A percentile compares a stretch with the other conserved stretches of the same genome.
phyloP scores from a whole-genome alignment of 2,797 vertebrate species.

The Tenualosa ilisha region DNA sequence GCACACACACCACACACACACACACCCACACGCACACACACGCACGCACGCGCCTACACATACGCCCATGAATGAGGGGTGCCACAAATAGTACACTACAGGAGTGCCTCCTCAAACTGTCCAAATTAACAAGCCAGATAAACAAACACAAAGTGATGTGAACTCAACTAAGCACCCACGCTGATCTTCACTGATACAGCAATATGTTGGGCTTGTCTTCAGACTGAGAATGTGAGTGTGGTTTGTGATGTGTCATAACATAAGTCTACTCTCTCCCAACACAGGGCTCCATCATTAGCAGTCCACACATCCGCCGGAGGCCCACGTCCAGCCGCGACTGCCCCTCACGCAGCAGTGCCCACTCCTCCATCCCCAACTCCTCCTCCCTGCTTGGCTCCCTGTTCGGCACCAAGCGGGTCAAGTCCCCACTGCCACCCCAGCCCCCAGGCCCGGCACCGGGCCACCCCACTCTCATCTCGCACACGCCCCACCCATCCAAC shows the following conservation, averaged over 20 bases:
- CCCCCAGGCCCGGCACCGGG: slow-evolving; percentile 57
- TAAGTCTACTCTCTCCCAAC: slow-evolving; percentile 52
- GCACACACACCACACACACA: not conserved
- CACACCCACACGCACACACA: not conserved
- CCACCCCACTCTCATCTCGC: slow-evolving; percentile 81
- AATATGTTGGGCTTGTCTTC: not conserved
- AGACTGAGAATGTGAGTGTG: not conserved
- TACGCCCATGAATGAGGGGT: not conserved
- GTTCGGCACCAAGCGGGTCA: slow-evolving; percentile 87
- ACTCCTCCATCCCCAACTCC: slow-evolving; percentile 88
- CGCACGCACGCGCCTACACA: not conserved
- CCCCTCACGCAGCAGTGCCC: slow-evolving; percentile 78
- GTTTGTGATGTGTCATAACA: not conserved
- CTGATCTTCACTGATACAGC: not conserved
- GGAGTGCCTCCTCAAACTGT: too few species aligned
- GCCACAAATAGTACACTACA: not conserved
- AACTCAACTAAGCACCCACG: not conserved
- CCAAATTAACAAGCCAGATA: not conserved
- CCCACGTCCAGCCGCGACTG: slow-evolving; percentile 89
- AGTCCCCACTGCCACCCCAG: slow-evolving; percentile 79
- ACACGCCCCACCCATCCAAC: slow-evolving; percentile 72
- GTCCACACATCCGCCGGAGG: slow-evolving; percentile 91
- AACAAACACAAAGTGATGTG: not conserved
- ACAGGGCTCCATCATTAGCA: slow-evolving; percentile 99
- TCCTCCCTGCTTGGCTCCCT: slow-evolving; percentile 92